A percentile compares a stretch with the other conserved stretches of the same genome.
phyloP scores from a whole-genome alignment of 1,140 invertebrate genomes.

The Drosophila elegans region DNA sequence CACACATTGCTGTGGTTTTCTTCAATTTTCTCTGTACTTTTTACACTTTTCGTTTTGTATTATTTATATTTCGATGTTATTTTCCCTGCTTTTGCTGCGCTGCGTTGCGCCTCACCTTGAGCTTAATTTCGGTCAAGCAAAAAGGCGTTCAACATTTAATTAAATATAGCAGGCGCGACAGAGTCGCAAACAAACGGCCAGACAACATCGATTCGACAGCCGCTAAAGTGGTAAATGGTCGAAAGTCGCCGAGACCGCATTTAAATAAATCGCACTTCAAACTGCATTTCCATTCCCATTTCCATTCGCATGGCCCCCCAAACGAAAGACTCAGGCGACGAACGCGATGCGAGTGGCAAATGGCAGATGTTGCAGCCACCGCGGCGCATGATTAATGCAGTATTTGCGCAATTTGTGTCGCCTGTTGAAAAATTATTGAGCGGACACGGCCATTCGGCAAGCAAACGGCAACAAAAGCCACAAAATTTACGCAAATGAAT shows the following conservation, averaged over 20 bases:
- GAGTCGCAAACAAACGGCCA: slow-evolving; percentile 24
- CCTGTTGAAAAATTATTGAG: slow-evolving; percentile 61
- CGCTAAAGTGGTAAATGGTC: slow-evolving; percentile 36
- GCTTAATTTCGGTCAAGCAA: slow-evolving; percentile 78
- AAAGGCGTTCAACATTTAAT: slow-evolving; percentile 74
- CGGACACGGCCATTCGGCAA: slow-evolving; percentile 21
- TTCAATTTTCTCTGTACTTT: slow-evolving; percentile 53
- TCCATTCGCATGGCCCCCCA: slow-evolving; percentile 14
- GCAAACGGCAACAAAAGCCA: slow-evolving; percentile 35
- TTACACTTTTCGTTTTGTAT: slow-evolving; percentile 12
- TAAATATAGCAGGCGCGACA: slow-evolving; percentile 66
- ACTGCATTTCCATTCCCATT: slow-evolving; percentile 31
- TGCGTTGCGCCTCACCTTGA: slow-evolving; percentile 64
- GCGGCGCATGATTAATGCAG: slow-evolving; percentile 63
- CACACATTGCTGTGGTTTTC: slow-evolving; percentile 49
- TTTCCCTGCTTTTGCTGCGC: slow-evolving; percentile 6
- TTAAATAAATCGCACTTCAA: slow-evolving; percentile 73
- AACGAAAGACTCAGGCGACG: slow-evolving; percentile 78
- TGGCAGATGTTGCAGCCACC: slow-evolving; percentile 13
- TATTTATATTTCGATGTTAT: slow-evolving; percentile 23
- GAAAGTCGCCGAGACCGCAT: slow-evolving; percentile 42
- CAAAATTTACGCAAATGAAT: slow-evolving; percentile 68
- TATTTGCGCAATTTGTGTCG: slow-evolving; percentile 69
- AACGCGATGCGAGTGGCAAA: slow-evolving; percentile 19
- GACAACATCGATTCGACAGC: slow-evolving; percentile 43